Evolutionary conservation across 2,888 invertebrate genomes (phyloP).

Genomic region (Lucinisca nassula): DNA sequence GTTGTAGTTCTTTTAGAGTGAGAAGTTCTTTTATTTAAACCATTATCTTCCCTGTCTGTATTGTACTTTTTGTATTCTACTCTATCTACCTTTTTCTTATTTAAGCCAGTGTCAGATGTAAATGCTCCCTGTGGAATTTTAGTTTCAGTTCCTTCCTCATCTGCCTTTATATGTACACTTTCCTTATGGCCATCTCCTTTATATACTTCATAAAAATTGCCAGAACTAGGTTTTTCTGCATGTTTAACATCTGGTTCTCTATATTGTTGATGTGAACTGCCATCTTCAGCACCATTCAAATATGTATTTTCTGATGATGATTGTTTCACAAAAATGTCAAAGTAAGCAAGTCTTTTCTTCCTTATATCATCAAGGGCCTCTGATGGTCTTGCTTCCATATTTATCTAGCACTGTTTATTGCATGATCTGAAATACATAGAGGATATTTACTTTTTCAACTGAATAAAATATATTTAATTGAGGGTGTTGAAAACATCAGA

Average conservation of each 20-base stretch:
- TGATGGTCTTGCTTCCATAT: constrained; percentile 4
- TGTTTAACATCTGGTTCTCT: not conserved
- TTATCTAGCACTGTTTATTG: not conserved
- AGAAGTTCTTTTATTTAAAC: not conserved
- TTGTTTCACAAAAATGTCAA: constrained; percentile 38
- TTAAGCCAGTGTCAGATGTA: not conserved
- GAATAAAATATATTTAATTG: too few species aligned
- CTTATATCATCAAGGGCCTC: constrained; percentile 74
- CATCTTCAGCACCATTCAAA: not conserved
- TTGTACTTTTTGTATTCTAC: not conserved
- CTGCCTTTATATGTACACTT: too few species aligned
- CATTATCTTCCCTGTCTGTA: not conserved
- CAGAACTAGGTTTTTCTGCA: too few species aligned
- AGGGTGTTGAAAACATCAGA: too few species aligned
- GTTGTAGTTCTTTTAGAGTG: not conserved
- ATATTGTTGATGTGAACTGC: not conserved
- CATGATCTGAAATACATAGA: too few species aligned
- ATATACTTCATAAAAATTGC: too few species aligned
- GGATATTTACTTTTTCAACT: too few species aligned
- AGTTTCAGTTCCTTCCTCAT: too few species aligned
- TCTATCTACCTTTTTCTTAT: not conserved
- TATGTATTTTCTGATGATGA: constrained; percentile 11
- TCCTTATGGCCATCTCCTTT: too few species aligned
- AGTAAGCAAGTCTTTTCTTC: constrained; percentile 78
- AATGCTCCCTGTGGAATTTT: too few species aligned